Evolutionary conservation across 2,888 invertebrate genomes (phyloP).

Genomic region (Ophioninae sp.): DNA sequence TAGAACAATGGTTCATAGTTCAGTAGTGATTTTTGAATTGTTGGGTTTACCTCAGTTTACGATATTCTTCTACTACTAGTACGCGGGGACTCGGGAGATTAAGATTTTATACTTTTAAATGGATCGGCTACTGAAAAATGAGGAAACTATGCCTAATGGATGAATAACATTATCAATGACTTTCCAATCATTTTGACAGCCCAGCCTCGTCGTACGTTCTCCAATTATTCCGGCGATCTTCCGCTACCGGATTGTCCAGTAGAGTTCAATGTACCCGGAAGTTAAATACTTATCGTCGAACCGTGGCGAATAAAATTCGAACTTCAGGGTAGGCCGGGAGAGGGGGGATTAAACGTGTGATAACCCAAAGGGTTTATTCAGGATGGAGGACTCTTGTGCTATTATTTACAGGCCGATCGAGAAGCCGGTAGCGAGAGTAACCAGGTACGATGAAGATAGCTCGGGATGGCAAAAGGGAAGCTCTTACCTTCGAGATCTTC

Average conservation of each 20-base stretch:
- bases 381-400: slow-evolving; percentile 41
- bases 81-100: too few relatives aligned
- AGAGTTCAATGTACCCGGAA: background rate
- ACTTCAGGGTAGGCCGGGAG: slow-evolving; percentile 15
- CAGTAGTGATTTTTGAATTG: too few relatives aligned
- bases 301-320: slow-evolving; percentile 19
- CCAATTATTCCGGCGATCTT: background rate
- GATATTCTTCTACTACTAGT: too few relatives aligned
- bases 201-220: background rate
- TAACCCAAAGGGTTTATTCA: slow-evolving; percentile 45
- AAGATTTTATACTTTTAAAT: slow-evolving; percentile 25
- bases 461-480: slow-evolving; percentile 51
- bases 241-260: background rate
- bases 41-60: too few relatives aligned
- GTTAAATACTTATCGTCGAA: background rate
- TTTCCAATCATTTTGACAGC: background rate
- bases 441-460: slow-evolving; percentile 58
- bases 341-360: slow-evolving; percentile 26
- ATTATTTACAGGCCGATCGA: slow-evolving; percentile 48
- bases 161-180: background rate
- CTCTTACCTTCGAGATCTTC: slow-evolving; percentile 30
- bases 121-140: slow-evolving; percentile 19
- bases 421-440: slow-evolving; percentile 53
- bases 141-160: slow-evolving; percentile 12
- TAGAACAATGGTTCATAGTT: too few relatives aligned